phyloP scores from a whole-genome alignment of 2,888 invertebrate genomes.

The Poecilobothrus nobilitatus region DNA sequence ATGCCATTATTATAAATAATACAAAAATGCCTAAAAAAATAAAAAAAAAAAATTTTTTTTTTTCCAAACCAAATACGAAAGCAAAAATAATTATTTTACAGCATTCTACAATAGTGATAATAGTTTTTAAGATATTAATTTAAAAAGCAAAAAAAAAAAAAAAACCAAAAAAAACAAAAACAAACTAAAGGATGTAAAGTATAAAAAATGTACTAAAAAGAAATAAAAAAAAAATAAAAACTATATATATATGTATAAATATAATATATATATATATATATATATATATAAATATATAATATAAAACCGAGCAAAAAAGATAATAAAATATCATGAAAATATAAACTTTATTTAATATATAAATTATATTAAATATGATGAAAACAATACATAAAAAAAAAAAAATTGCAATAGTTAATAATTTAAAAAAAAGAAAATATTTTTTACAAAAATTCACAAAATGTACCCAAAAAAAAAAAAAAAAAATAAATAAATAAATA shows the following conservation, averaged over 20 bases:
- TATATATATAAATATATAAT: constrained; percentile 15
- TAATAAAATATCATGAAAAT: constrained; percentile 21
- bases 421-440: constrained; percentile 15
- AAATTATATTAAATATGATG: constrained; percentile 23
- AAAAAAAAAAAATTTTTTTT: neutral
- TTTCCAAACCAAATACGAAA: constrained; percentile 17
- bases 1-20: constrained; percentile 23
- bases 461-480: constrained; percentile 19
- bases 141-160: constrained; percentile 20
- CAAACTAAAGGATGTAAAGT: constrained; percentile 14
- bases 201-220: constrained; percentile 18
- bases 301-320: constrained; percentile 21
- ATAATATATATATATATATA: constrained; percentile 15
- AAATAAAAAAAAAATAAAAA: no score
- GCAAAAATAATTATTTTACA: constrained; percentile 26
- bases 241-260: no score
- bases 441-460: constrained; percentile 14
- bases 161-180: constrained; percentile 18
- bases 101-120: constrained; percentile 45
- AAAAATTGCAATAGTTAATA: constrained; percentile 20
- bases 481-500: constrained; percentile 16
- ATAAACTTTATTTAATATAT: constrained; percentile 26
- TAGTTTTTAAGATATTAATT: constrained; percentile 35
- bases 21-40: neutral
- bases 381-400: constrained; percentile 24